Conservation (phyloP, 2,113 vertebrate genomes). For the Corythoichthys intestinalis region DNA sequence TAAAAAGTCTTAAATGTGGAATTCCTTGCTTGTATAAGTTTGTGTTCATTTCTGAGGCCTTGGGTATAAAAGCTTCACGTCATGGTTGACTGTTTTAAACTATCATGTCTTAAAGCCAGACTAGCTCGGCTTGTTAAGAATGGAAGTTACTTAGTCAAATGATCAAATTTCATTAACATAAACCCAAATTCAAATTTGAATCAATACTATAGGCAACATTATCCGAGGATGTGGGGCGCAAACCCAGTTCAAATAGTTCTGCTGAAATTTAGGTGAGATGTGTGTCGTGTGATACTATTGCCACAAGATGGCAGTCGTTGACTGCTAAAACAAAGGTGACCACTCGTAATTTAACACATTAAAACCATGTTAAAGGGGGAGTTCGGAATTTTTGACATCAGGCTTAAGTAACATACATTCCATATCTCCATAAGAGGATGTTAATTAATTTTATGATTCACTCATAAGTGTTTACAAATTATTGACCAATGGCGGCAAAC, state of each 20-base stretch:
- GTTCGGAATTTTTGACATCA: too few relatives aligned
- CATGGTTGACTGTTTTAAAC: too few relatives aligned
- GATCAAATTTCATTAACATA: too few relatives aligned
- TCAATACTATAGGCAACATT: too few relatives aligned
- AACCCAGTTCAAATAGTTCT: background rate
- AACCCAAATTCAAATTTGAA: too few relatives aligned
- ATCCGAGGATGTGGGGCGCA: too few relatives aligned
- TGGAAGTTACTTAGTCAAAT: too few relatives aligned
- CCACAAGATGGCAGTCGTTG: constrained; percentile 45
- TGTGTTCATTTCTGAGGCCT: constrained; percentile 29
- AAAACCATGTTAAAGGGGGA: background rate
- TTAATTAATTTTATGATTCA: too few relatives aligned
- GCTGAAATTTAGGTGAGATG: background rate
- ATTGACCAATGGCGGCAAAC: too few relatives aligned
- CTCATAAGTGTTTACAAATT: too few relatives aligned
- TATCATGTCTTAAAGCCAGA: background rate
- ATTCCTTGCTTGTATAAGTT: background rate
- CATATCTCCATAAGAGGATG: too few relatives aligned
- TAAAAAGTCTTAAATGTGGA: background rate
- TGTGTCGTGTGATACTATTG: background rate
- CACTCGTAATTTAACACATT: background rate
- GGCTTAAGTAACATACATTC: too few relatives aligned
- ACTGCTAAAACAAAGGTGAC: background rate
- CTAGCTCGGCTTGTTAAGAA: background rate
- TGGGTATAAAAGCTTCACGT: constrained; percentile 13